These are phyloP conservation scores for Schizotus pectinicornis DNA, from an alignment of 2,888 invertebrate species.

Conservation along the genomic window DNA sequence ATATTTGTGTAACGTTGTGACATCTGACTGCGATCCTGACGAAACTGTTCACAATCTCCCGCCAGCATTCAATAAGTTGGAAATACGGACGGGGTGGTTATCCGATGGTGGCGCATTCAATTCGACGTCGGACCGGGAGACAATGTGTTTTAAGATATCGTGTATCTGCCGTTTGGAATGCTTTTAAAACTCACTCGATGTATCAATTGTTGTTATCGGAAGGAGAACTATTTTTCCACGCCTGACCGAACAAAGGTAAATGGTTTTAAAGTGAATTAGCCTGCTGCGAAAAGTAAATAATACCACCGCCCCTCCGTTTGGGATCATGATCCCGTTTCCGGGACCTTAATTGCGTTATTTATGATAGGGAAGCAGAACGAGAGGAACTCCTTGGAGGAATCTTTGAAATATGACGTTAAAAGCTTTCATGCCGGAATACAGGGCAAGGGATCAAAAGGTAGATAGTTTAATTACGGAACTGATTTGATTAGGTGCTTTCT, in stretches of 20 bases:
- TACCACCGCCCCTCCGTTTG: background rate
- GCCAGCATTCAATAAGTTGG: conserved; percentile 9
- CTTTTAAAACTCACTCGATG: conserved; percentile 1
- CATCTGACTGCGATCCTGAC: conserved; percentile 6
- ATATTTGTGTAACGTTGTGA: conserved; percentile 1
- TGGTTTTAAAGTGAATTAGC: no score
- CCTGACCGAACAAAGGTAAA: no score
- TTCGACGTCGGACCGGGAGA: background rate
- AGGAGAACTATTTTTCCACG: no score
- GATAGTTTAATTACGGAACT: conserved; percentile 9
- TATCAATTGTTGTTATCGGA: no score
- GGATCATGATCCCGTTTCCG: background rate
- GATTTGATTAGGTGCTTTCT: conserved; percentile 2
- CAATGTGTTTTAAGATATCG: conserved; percentile 8
- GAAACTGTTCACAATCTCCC: conserved; percentile 4
- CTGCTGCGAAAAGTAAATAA: no score
- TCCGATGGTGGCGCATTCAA: conserved; percentile 6
- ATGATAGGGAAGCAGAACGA: conserved; percentile 1
- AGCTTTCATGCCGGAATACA: conserved; percentile 2
- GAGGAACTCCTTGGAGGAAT: conserved; percentile 13
- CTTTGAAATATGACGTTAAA: conserved; percentile 10
- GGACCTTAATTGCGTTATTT: conserved; percentile 12
- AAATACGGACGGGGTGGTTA: conserved; percentile 2
- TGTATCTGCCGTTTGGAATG: conserved; percentile 4
- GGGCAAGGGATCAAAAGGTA: conserved; percentile 6